Conservation (phyloP, 2,888 invertebrate species). For the Laspeyria flexula region DNA sequence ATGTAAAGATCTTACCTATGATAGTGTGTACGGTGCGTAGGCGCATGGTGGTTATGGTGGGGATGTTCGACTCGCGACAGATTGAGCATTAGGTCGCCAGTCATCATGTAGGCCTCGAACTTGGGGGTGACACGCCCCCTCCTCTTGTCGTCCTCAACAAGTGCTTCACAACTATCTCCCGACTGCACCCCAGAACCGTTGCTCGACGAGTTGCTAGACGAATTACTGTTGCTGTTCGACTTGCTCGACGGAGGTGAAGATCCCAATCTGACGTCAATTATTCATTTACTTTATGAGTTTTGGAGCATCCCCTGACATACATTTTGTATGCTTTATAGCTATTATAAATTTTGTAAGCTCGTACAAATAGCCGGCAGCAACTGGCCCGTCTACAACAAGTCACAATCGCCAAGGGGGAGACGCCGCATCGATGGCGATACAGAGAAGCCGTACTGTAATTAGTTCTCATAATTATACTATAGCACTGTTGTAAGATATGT, state of each 20-base stretch:
- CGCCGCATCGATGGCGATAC: too few species aligned
- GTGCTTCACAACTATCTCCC: conserved; percentile 80
- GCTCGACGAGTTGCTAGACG: conserved; percentile 76
- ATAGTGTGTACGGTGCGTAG: conserved; percentile 79
- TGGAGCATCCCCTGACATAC: neutral
- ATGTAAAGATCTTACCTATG: conserved; percentile 72
- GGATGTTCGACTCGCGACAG: conserved; percentile 93
- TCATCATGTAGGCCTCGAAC: conserved; percentile 99
- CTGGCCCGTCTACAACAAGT: too few species aligned
- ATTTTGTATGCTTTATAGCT: too few species aligned
- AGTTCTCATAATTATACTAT: too few species aligned
- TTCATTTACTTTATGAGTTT: conserved; percentile 15
- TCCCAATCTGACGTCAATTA: conserved; percentile 60
- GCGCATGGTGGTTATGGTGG: conserved; percentile 82
- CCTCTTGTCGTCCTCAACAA: conserved; percentile 74
- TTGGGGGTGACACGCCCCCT: conserved; percentile 81
- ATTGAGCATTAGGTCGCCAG: conserved; percentile 97
- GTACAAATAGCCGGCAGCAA: too few species aligned
- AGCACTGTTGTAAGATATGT: too few species aligned
- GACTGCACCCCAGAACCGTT: conserved; percentile 84
- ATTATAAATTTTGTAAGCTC: too few species aligned
- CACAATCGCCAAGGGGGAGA: too few species aligned
- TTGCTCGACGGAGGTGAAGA: conserved; percentile 77
- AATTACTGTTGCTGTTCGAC: conserved; percentile 73
- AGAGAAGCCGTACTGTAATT: too few species aligned